A percentile compares a stretch with the other conserved stretches of the same genome.
These are phyloP conservation scores for Hormiphora californensis DNA, from an alignment of 37 sponge, comb jelly and placozoan genomes.

Conservation along the genomic window DNA sequence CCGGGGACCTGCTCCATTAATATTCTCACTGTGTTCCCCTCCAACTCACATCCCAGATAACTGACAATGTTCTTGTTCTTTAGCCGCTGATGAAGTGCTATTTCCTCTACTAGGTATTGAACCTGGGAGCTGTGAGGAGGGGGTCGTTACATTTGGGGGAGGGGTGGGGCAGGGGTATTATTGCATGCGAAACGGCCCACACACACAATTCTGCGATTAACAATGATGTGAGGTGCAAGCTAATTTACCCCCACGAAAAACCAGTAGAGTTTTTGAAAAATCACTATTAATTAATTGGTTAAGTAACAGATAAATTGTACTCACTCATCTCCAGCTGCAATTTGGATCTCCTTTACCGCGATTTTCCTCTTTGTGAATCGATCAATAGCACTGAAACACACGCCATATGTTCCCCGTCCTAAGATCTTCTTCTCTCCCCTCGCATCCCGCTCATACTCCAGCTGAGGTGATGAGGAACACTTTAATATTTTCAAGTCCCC, in stretches of 20 bases:
- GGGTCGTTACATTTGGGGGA: background rate
- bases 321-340: conserved; percentile 57
- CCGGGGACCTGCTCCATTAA: conserved; percentile 94
- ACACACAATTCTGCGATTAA: no score
- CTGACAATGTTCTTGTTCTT: conserved; percentile 90
- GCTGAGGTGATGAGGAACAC: background rate
- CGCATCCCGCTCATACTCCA: conserved; percentile 44
- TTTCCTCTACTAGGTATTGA: conserved; percentile 81
- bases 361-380: conserved; percentile 69
- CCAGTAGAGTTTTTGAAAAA: no score
- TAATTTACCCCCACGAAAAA: no score
- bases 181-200: no score
- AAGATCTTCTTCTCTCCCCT: background rate
- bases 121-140: conserved; percentile 59
- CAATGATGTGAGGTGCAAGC: no score
- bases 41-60: conserved; percentile 71
- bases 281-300: no score
- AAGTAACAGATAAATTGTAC: background rate
- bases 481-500: no score
- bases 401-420: conserved; percentile 64
- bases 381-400: conserved; percentile 75
- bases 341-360: conserved; percentile 86
- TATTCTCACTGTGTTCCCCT: conserved; percentile 73
- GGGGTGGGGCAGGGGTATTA: background rate
- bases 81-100: conserved; percentile 72